Percentiles rank a stretch among this genome's conserved stretches.
Conservation (phyloP, 1,140 invertebrate species). For the Hyles euphorbiae region DNA sequence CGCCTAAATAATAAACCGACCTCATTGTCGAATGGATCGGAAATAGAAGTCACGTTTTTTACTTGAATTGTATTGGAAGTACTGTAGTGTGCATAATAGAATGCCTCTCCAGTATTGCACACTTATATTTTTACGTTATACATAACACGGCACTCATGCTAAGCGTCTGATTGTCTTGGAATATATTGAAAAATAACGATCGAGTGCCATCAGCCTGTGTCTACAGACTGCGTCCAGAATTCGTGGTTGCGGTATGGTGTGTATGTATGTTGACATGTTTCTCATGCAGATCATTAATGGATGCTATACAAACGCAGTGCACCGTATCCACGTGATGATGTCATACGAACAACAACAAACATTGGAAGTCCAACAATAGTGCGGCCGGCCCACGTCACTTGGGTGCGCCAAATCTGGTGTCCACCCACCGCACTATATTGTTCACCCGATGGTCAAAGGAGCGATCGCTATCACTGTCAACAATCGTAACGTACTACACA, state of each 20-base stretch:
- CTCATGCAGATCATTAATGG: neutral
- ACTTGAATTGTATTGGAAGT: conserved; percentile 6
- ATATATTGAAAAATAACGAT: too few species aligned
- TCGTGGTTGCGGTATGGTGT: too few species aligned
- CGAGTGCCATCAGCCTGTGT: too few species aligned
- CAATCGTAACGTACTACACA: too few species aligned
- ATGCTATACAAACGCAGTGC: neutral
- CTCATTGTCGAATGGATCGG: conserved; percentile 4
- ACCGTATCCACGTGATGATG: conserved; percentile 41
- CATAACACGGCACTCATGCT: neutral
- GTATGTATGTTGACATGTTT: too few species aligned
- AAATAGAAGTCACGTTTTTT: conserved; percentile 9
- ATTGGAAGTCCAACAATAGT: conserved; percentile 49
- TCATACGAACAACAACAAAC: conserved; percentile 45
- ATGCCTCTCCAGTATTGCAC: conserved; percentile 11
- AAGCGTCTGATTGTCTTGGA: neutral
- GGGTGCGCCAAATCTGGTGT: conserved; percentile 52
- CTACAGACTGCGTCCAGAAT: too few species aligned
- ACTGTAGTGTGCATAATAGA: conserved; percentile 8
- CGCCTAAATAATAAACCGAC: conserved; percentile 5
- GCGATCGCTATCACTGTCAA: too few species aligned
- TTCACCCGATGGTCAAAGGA: neutral
- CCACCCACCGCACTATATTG: conserved; percentile 22
- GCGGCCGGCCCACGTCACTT: conserved; percentile 45
- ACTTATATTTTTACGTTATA: conserved; percentile 10